Evolutionary conservation across 2,113 vertebrate species (phyloP), one percentile per base, ranked within the genome.

Genomic region (Nothobranchius furzeri): DNA sequence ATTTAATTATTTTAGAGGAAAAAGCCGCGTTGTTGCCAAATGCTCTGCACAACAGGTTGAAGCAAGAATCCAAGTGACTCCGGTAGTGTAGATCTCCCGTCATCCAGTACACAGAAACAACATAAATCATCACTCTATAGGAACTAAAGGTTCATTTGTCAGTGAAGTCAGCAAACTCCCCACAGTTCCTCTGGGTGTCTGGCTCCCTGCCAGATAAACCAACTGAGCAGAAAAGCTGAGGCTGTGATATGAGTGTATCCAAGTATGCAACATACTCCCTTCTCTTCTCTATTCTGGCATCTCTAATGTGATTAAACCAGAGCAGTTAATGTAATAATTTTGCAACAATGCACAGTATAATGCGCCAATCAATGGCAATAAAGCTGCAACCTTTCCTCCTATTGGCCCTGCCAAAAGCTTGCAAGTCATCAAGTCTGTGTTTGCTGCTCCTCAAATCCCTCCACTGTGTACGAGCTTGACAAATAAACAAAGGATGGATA

Each of bases 301-400:
- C 87, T 78, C 84, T 89, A 90, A 93, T 89, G 73, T 71, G 73
- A 90, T 93, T 92, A 87, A 82, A 86, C 24, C 62, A 49, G 69
- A 58, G 70, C 62, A 86, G 89, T 89, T 90, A 92, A 91, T 90
- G 82, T 81, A 90, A 89, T 91, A 90, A 91, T 86, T 82, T 78
- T 69, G 65, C 84, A 81, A 84, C 88, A 83, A 88, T 87, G 86
- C 81, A 80, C 82, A 79, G 73, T 74, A 70, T 88, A 85, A 88
- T 84, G 84, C 75, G 73, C 72, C 64, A 91, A 90, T 93, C 91
- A 90, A 87, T 90, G 87, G 56, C 81, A 90, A 90, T 90, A 85
- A 86, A 87, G 87, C 64, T 48, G 65, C 63, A 52, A 51, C 68
- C 74, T 55, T 56, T 79, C 64, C 78, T 85, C 74, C 68, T 52